Base-by-base conservation (phyloP, 2,888 invertebrate genomes). In the Oeneis ivallda region DNA sequence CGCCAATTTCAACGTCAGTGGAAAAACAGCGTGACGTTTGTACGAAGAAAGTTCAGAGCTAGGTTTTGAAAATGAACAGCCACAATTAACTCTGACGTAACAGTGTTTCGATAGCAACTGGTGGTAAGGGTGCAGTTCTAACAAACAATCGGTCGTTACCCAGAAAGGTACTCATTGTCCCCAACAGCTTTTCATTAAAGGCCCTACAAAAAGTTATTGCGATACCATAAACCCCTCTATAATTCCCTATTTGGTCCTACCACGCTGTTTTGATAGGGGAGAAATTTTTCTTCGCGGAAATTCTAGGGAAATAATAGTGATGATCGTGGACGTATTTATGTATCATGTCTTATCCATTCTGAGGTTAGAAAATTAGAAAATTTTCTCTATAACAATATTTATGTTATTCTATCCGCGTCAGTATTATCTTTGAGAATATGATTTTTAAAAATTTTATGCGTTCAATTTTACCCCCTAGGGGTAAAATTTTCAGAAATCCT, bases 111-210 rank as follows among this genome's bases (percentile, higher is more conserved):
- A 13, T 13, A 13, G 11, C 13, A 37, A 37, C 8, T 37, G 8
- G 7, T 1, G 9, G 7, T 37, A 37, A 7, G 37, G 7, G 6
- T 37, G n/a, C 17, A 17, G 4, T 47, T 47, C 47, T 47, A 39
- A 4, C 34, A 39, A 37, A 15, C 58, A 49, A 52, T 32, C 19
- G 17, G 3, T 49, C 61, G 37, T 63, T 65, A 67, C 58, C 52
- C 32, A 57, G 52, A 65, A 61, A 61, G 63, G 52, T 49, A 69
- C 59, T 49, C 59, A 39, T 61, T 65, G 69, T 65, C 50, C n/a
- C 43, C 26, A 47, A 61, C 65, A 67, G 63, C 56, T 65, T 69
- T 69, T 67, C 69, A 69, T 69, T 66, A 70, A 63, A 37, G 32
- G 69, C 61, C 54, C 64, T 59, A 65, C 50, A 65, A 67, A 67